Evolutionary conservation across 2,797 vertebrate species (phyloP).

Genomic region (Coccyzus lansbergi): DNA sequence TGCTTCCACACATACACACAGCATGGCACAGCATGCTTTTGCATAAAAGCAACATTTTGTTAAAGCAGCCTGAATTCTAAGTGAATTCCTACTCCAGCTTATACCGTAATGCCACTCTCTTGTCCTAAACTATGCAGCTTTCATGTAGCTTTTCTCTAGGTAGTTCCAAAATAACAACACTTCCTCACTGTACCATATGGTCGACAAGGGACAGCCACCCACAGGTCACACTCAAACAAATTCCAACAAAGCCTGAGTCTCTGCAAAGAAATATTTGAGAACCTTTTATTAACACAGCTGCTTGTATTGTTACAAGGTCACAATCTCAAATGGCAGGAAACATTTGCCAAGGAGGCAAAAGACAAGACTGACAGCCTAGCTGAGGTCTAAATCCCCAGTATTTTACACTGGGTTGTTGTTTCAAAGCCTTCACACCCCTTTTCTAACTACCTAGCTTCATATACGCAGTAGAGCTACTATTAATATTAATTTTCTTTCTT

Average conservation of each 20-base stretch:
- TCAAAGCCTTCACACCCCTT: neutral
- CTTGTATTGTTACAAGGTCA: neutral
- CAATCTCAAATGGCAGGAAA: neutral
- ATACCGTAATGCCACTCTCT: neutral
- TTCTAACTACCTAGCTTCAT: neutral
- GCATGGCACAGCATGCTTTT: neutral
- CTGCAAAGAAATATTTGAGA: conserved; percentile 11
- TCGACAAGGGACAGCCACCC: neutral
- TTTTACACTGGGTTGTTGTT: neutral
- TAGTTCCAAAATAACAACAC: neutral
- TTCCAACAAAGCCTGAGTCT: conserved; percentile 12
- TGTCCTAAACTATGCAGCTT: neutral
- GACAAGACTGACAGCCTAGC: neutral
- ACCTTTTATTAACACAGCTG: conserved; percentile 15
- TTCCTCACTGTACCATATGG: neutral
- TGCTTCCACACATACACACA: neutral
- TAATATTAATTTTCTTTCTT: neutral
- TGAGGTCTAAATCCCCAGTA: neutral
- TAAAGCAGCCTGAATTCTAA: neutral
- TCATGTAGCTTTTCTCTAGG: conserved; percentile 14
- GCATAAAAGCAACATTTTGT: neutral
- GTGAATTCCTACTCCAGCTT: neutral
- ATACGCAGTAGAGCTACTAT: neutral
- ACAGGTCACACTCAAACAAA: neutral
- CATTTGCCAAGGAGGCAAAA: neutral